Evolutionary conservation across 2,797 vertebrate genomes (phyloP).

Genomic region (Chrosomus eos): DNA sequence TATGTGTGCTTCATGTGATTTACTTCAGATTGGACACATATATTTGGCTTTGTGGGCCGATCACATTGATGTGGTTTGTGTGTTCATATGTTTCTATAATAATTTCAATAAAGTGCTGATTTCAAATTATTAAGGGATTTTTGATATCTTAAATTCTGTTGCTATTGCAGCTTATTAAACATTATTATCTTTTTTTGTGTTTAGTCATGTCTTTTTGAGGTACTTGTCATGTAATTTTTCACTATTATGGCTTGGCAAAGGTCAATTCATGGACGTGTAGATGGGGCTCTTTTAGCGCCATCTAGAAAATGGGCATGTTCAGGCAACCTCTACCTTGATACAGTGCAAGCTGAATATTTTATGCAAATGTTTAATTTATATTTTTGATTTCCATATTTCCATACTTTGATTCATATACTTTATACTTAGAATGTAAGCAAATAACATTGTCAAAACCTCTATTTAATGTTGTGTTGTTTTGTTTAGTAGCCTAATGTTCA

Average conservation of each 20-base stretch:
- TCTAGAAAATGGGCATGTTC: background rate
- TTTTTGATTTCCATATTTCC: too few species aligned
- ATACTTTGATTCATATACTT: background rate
- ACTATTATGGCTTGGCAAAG: slow-evolving; percentile 1
- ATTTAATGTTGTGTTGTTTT: background rate
- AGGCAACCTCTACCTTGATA: too few species aligned
- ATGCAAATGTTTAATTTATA: too few species aligned
- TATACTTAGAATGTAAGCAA: background rate
- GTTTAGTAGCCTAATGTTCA: background rate
- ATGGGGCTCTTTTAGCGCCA: background rate
- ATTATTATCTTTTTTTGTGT: background rate
- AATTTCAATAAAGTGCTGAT: background rate
- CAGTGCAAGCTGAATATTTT: too few species aligned
- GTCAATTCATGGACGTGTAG: background rate
- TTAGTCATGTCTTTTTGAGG: background rate
- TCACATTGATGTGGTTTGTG: background rate
- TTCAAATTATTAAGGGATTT: background rate
- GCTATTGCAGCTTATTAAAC: background rate
- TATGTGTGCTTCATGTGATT: background rate
- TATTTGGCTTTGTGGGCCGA: background rate
- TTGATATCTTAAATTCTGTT: background rate
- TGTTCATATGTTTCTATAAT: background rate
- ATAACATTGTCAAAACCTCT: background rate
- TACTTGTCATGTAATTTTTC: background rate
- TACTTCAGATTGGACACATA: background rate